A percentile compares a stretch with the other conserved stretches of the same genome.
phyloP scores from a whole-genome alignment of 2,113 vertebrate genomes.

The Hiodon tergisus region DNA sequence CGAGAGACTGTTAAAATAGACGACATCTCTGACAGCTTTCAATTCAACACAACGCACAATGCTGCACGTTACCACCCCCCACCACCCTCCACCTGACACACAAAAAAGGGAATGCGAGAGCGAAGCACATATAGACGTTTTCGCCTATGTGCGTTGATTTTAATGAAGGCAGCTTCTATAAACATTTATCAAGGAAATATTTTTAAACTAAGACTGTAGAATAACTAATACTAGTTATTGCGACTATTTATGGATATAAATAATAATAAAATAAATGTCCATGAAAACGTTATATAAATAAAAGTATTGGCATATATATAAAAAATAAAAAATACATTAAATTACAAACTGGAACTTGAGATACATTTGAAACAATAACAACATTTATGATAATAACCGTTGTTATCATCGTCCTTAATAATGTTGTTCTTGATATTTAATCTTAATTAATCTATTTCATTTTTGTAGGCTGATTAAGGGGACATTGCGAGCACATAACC shows the following conservation, averaged over 20 bases:
- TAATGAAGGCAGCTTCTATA: no score
- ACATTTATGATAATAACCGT: not conserved
- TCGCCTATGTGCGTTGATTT: not conserved
- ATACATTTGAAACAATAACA: not conserved
- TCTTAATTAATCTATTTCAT: no score
- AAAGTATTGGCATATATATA: not conserved
- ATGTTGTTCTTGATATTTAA: no score
- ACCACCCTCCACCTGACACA: not conserved
- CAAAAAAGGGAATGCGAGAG: slow-evolving; percentile 23
- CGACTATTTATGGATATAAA: no score
- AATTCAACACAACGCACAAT: slow-evolving; percentile 84
- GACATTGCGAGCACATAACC: no score
- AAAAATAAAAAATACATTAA: no score
- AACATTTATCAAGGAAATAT: not conserved
- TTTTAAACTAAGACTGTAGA: not conserved
- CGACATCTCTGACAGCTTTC: slow-evolving; percentile 85
- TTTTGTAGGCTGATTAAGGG: no score
- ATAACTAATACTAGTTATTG: not conserved
- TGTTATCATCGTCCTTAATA: not conserved
- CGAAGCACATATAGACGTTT: slow-evolving; percentile 11
- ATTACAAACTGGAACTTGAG: no score
- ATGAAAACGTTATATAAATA: not conserved
- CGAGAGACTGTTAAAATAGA: slow-evolving; percentile 71
- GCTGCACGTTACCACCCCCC: slow-evolving; percentile 45
- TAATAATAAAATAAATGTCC: no score